Base-by-base conservation (phyloP, 1,140 invertebrate species). In the Zaprionus taronus region DNA sequence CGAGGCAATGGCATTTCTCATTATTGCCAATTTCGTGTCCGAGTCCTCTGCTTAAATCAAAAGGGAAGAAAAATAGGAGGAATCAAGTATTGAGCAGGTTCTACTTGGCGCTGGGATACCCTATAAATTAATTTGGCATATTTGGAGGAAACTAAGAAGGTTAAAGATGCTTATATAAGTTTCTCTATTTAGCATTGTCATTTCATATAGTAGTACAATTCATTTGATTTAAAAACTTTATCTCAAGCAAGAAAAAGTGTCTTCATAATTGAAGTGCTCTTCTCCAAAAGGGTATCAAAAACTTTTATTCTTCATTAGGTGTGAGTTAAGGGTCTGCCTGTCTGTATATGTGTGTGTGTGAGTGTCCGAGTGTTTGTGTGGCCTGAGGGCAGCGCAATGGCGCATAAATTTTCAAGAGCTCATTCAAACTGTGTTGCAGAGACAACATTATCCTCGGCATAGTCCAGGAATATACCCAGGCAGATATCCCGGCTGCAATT, bases 1-100 rank as follows among this genome's bases (percentile, higher is more conserved):
- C 53, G 61, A 57, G 80, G 74, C 81, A 70, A 60, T 70, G 69
- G 78, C 75, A 68, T 81, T 84, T 75, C 81, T 79, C 75, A 81
- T 84, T 81, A 84, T 85, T 75, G 83, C 72, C 84, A 66, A 76
- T 81, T 64, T 58, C 68, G 53, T 77, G 74, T 79, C 56, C 41
- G 36, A 62, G 57, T 70, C 34, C 72, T 74, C 53, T 72, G 81
- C 78, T 81, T 81, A 89, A 83, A 90, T 89, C 74, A 74, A 74
- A 69, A 69, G 24, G 20, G 1, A 49, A 49, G 9, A 58, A 31
- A 73, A 44, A n/a, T 56, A 28, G 5, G 14, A 20, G 31, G n/a
- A 49, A 14, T n/a, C 17, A 17, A 47, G 4, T 9, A 15, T 3
- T 9, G 41, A 17, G n/a, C 7, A 17, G n/a, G 2, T 4, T 17